Percentiles rank a stretch among this genome's conserved stretches.
These are phyloP conservation scores for Psephotus haematonotus DNA, from an alignment of 2,113 vertebrate genomes.

Conservation along the genomic window DNA sequence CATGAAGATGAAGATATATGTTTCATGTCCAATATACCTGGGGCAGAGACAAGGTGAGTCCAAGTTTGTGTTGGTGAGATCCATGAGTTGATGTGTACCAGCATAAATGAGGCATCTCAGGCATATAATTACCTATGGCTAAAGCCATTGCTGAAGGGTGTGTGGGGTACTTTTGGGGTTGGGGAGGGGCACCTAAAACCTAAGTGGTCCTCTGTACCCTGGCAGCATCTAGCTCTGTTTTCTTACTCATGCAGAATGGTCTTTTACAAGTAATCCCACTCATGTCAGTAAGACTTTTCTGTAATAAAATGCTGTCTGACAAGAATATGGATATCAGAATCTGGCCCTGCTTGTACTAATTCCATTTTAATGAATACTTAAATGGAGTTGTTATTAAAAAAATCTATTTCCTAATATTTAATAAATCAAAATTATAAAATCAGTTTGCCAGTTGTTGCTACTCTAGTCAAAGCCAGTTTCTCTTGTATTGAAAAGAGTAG, in stretches of 20 bases:
- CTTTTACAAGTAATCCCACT: slow-evolving; percentile 54
- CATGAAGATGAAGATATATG: background rate
- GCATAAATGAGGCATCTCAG: background rate
- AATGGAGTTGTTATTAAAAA: slow-evolving; percentile 63
- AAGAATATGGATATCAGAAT: slow-evolving; percentile 63
- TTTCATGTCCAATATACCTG: background rate
- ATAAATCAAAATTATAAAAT: slow-evolving; percentile 66
- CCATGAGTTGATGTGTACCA: background rate
- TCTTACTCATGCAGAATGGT: background rate
- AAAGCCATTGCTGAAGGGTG: background rate
- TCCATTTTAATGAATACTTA: slow-evolving; percentile 70
- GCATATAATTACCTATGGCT: background rate
- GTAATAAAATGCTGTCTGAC: slow-evolving; percentile 59
- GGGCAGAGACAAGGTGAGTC: background rate
- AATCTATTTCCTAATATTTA: slow-evolving; percentile 61
- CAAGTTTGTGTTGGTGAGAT: background rate
- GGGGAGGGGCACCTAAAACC: background rate
- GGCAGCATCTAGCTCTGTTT: background rate
- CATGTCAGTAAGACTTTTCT: slow-evolving; percentile 56
- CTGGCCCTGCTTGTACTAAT: slow-evolving; percentile 54
- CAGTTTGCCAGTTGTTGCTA: slow-evolving; percentile 45
- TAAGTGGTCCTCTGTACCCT: background rate
- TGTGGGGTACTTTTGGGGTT: background rate
- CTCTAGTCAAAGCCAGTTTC: slow-evolving; percentile 44
- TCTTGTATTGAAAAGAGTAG: background rate